Conservation (phyloP, 2,113 vertebrate species). For the Sinocyclocheilus anshuiensis region DNA sequence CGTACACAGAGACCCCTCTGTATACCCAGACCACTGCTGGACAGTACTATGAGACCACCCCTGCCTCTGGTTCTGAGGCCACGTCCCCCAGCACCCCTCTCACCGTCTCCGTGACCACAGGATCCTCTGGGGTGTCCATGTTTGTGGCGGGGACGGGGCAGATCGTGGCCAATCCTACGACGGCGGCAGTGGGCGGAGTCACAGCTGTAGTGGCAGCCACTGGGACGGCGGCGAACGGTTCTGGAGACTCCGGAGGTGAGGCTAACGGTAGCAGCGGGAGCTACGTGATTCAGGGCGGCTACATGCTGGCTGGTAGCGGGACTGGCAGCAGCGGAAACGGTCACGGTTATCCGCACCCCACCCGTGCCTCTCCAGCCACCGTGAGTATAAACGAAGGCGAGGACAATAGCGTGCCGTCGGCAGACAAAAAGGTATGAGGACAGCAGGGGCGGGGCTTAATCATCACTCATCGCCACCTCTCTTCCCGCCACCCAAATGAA, state of each 20-base stretch:
- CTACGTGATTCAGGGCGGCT: conserved; percentile 93
- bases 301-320: conserved; percentile 82
- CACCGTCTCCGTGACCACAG: conserved; percentile 78
- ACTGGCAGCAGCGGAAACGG: conserved; percentile 71
- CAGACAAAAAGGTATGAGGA: conserved; percentile 83
- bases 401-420: conserved; percentile 81
- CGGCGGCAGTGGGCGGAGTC: conserved; percentile 60
- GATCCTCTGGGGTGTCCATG: conserved; percentile 83
- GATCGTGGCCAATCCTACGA: conserved; percentile 70
- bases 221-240: conserved; percentile 69
- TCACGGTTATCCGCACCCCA: conserved; percentile 88
- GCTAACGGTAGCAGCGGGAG: conserved; percentile 73
- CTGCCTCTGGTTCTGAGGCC: conserved; percentile 79
- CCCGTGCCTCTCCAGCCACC: conserved; percentile 90
- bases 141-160: conserved; percentile 75
- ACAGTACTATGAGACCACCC: conserved; percentile 84
- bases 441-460: conserved; percentile 65
- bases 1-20: conserved; percentile 84
- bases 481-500: conserved; percentile 49
- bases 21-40: conserved; percentile 82
- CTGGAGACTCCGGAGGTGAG: conserved; percentile 72
- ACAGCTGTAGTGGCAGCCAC: conserved; percentile 59
- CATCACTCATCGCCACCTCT: conserved; percentile 63
- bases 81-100: conserved; percentile 78
- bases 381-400: conserved; percentile 86